Percentiles rank a stretch among this genome's conserved stretches.
phyloP scores from a whole-genome alignment of 2,797 vertebrate genomes.

The Coregonus suidteri region DNA sequence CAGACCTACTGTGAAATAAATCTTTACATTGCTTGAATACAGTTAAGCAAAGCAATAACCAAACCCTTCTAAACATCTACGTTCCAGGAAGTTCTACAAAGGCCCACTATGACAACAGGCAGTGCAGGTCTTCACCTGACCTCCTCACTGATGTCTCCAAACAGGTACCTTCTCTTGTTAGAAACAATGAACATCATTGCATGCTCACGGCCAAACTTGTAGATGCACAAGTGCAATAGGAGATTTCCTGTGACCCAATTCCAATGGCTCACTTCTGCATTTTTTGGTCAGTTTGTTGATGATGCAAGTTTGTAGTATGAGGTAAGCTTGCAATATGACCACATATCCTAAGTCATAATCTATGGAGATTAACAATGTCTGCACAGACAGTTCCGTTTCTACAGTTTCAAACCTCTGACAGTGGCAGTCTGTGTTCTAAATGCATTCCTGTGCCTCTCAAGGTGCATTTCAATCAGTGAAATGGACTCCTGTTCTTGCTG shows the following conservation, averaged over 20 bases:
- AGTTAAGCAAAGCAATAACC: background rate
- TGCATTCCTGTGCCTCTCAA: background rate
- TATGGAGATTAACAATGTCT: background rate
- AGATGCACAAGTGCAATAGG: background rate
- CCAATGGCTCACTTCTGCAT: constrained; percentile 3
- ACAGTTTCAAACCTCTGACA: background rate
- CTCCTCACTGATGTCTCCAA: constrained; percentile 80
- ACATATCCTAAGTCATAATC: background rate
- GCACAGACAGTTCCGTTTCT: background rate
- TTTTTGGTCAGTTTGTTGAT: background rate
- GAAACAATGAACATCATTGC: background rate
- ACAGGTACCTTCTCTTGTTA: constrained; percentile 64
- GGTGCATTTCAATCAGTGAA: background rate
- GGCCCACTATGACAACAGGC: constrained; percentile 69
- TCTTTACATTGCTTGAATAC: background rate
- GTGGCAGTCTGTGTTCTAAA: background rate
- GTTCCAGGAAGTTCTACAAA: constrained; percentile 71
- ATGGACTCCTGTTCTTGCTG: too few species aligned
- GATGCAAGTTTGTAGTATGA: background rate
- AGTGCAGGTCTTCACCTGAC: constrained; percentile 81
- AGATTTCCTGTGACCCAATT: background rate
- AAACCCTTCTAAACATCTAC: constrained; percentile 32
- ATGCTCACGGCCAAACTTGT: background rate
- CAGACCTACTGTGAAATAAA: too few species aligned
- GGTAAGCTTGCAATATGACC: background rate